phyloP scores from a whole-genome alignment of 2,797 vertebrate species.

The Pitangus sulphuratus region DNA sequence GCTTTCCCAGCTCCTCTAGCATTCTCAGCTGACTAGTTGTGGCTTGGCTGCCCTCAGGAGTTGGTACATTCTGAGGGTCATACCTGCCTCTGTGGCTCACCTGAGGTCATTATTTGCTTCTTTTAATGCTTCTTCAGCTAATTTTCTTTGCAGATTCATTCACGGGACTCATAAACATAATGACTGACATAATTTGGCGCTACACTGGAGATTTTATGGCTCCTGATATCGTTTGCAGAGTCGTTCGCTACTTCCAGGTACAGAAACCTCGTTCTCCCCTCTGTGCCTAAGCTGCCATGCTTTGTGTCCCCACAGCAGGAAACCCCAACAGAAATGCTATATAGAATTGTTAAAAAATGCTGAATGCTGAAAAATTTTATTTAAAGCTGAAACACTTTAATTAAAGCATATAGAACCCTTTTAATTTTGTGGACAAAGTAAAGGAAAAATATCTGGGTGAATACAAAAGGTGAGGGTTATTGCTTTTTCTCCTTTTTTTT shows the following conservation, averaged over 20 bases:
- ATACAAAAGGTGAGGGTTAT: background rate
- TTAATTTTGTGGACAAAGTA: background rate
- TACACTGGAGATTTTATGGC: slow-evolving; percentile 82
- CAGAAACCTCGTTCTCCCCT: background rate
- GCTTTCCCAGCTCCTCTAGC: background rate
- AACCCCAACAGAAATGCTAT: background rate
- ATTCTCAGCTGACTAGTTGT: fast-evolving
- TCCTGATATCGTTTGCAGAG: slow-evolving; percentile 77
- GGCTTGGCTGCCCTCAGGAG: background rate
- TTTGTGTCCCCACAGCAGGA: background rate
- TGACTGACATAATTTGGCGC: slow-evolving; percentile 83
- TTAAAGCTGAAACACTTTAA: background rate
- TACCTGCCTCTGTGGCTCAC: background rate
- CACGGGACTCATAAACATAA: slow-evolving; percentile 79
- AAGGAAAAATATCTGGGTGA: background rate
- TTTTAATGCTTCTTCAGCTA: background rate
- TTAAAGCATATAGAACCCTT: background rate
- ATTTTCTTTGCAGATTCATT: slow-evolving; percentile 73
- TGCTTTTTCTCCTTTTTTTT: background rate
- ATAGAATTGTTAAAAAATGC: background rate
- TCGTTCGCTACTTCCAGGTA: slow-evolving; percentile 81
- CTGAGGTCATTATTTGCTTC: background rate
- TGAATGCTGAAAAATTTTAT: background rate
- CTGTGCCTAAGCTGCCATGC: fast-evolving
- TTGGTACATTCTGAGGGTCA: background rate